These are phyloP conservation scores for Clunio marinus DNA, from an alignment of 2,888 invertebrate genomes.

Conservation along the genomic window DNA sequence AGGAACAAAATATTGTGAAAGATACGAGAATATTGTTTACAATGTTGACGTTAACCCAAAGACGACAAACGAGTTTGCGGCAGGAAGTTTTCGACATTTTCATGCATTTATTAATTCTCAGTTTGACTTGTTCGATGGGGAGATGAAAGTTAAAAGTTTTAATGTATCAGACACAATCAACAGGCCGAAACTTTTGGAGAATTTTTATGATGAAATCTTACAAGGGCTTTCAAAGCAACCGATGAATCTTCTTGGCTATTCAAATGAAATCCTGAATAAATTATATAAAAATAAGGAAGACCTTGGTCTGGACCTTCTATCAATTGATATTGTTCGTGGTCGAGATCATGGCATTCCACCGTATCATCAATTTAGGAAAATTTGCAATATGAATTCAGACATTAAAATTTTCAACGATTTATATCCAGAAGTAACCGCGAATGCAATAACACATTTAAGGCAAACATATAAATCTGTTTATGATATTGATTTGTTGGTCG, in stretches of 20 bases:
- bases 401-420: conserved; percentile 60
- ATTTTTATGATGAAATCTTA: conserved; percentile 55
- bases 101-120: conserved; percentile 57
- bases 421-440: conserved; percentile 57
- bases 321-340: conserved; percentile 68
- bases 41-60: conserved; percentile 40
- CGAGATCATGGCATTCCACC: conserved; percentile 66
- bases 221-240: conserved; percentile 56
- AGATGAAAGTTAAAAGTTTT: conserved; percentile 40
- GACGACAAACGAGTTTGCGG: conserved; percentile 64
- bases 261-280: conserved; percentile 39
- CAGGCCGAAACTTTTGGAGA: conserved; percentile 37
- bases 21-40: background rate
- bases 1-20: conserved; percentile 8
- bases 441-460: conserved; percentile 51
- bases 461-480: conserved; percentile 51
- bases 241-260: conserved; percentile 36
- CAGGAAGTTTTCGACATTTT: conserved; percentile 73
- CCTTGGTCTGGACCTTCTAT: conserved; percentile 65
- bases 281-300: conserved; percentile 52
- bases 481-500: conserved; percentile 68
- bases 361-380: conserved; percentile 66
- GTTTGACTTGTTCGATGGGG: conserved; percentile 47
- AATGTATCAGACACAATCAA: conserved; percentile 36
- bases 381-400: conserved; percentile 60